Conservation (phyloP, 2,113 vertebrate species). For the Macrotis lagotis region DNA sequence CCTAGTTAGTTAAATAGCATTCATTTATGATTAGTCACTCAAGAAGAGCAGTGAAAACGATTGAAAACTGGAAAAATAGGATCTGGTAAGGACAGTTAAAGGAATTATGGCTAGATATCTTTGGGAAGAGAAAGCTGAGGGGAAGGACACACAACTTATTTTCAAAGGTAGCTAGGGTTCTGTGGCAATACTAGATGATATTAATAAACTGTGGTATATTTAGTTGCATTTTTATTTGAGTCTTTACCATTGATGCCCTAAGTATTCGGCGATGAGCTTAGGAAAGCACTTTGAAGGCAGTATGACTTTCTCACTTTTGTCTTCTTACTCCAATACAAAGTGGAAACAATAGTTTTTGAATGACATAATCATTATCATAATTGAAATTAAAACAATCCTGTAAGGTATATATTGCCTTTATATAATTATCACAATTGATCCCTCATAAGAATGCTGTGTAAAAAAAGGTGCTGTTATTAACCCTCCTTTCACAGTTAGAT, state of each 20-base stretch:
- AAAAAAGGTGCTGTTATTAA: background rate
- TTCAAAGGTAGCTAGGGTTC: slow-evolving; percentile 40
- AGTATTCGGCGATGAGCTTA: slow-evolving; percentile 9
- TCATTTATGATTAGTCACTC: background rate
- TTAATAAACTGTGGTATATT: background rate
- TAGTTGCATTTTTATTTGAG: background rate
- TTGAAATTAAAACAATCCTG: background rate
- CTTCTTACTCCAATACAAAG: background rate
- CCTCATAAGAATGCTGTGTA: background rate
- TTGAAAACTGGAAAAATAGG: slow-evolving; percentile 40
- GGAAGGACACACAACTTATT: slow-evolving; percentile 7
- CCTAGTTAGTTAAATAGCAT: background rate
- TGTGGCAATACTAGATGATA: slow-evolving; percentile 4
- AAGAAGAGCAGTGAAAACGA: slow-evolving; percentile 20
- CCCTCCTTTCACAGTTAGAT: background rate
- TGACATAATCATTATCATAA: background rate
- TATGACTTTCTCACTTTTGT: background rate
- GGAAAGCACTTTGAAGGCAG: background rate
- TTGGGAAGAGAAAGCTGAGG: slow-evolving; percentile 13
- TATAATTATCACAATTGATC: background rate
- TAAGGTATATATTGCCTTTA: background rate
- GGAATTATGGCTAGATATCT: slow-evolving; percentile 14
- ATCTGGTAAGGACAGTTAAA: slow-evolving; percentile 1
- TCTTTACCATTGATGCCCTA: background rate
- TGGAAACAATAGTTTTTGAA: background rate